Evolutionary conservation across 2,888 invertebrate genomes (phyloP).

Genomic region (Epinotia brunnichana): DNA sequence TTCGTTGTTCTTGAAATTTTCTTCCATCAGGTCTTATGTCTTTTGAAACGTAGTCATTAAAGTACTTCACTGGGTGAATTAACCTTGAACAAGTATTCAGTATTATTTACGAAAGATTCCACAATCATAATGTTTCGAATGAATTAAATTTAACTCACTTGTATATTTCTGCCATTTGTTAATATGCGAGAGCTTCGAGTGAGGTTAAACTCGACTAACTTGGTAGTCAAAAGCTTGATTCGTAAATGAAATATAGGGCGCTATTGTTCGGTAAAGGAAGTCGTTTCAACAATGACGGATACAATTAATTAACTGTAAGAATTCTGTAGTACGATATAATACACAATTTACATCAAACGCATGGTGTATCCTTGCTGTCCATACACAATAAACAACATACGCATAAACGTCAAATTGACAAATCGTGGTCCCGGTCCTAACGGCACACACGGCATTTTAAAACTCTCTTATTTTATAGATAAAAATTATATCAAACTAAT

Average conservation of each 20-base stretch:
- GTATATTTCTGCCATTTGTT: constrained; percentile 69
- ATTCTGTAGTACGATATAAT: too few species aligned
- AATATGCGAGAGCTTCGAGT: constrained; percentile 25
- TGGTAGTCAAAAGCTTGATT: background rate
- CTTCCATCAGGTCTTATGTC: constrained; percentile 91
- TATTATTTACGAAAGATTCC: background rate
- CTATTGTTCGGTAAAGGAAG: background rate
- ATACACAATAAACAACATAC: too few species aligned
- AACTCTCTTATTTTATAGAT: too few species aligned
- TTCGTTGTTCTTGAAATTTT: constrained; percentile 87
- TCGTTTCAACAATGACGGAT: background rate
- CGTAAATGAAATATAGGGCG: background rate
- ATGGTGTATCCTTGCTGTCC: too few species aligned
- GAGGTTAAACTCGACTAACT: constrained; percentile 7
- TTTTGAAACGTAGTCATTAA: constrained; percentile 88
- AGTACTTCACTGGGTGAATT: constrained; percentile 90
- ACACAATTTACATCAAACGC: too few species aligned
- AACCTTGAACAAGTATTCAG: constrained; percentile 75
- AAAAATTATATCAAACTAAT: too few species aligned
- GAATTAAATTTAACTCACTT: constrained; percentile 58
- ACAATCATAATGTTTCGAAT: background rate
- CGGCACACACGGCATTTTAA: too few species aligned
- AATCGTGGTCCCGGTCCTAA: too few species aligned
- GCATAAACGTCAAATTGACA: too few species aligned
- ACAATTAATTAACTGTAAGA: too few species aligned